These are phyloP conservation scores for Parotocinclus haroldoi DNA, from an alignment of 2,797 vertebrate species.

Conservation along the genomic window DNA sequence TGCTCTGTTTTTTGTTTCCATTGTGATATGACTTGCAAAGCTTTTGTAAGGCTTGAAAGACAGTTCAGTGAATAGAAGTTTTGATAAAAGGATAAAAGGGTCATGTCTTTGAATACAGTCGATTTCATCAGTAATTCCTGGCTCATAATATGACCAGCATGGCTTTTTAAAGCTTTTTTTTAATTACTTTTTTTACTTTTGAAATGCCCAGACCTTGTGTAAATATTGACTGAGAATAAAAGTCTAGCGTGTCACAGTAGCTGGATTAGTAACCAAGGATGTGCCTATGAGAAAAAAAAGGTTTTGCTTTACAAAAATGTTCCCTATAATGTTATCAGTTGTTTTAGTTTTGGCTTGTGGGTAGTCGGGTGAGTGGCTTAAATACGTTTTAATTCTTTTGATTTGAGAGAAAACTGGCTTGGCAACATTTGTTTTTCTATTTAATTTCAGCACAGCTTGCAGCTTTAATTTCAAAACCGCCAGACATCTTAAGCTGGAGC, in stretches of 20 bases:
- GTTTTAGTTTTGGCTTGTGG: neutral
- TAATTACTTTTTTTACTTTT: too few species aligned
- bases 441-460: too few species aligned
- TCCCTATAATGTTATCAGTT: neutral
- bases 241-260: conserved; percentile 14
- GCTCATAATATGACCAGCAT: conserved; percentile 5
- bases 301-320: neutral
- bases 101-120: neutral
- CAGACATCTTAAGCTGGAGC: neutral
- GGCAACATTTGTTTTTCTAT: neutral
- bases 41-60: conserved; percentile 24
- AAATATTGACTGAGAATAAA: conserved; percentile 51
- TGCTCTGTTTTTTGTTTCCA: conserved; percentile 8
- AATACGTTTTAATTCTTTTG: neutral
- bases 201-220: conserved; percentile 45
- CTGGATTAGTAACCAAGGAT: conserved; percentile 50
- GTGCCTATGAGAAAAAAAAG: conserved; percentile 43
- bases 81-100: conserved; percentile 4
- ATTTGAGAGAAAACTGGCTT: neutral
- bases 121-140: conserved; percentile 2
- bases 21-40: conserved; percentile 22
- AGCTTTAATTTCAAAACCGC: conserved; percentile 5
- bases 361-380: neutral
- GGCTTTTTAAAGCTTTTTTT: conserved; percentile 35
- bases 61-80: conserved; percentile 19